Percentiles rank a stretch among this genome's conserved stretches.
These are phyloP conservation scores for Oncorhynchus tshawytscha DNA, from an alignment of 2,113 vertebrate genomes.

Conservation along the genomic window DNA sequence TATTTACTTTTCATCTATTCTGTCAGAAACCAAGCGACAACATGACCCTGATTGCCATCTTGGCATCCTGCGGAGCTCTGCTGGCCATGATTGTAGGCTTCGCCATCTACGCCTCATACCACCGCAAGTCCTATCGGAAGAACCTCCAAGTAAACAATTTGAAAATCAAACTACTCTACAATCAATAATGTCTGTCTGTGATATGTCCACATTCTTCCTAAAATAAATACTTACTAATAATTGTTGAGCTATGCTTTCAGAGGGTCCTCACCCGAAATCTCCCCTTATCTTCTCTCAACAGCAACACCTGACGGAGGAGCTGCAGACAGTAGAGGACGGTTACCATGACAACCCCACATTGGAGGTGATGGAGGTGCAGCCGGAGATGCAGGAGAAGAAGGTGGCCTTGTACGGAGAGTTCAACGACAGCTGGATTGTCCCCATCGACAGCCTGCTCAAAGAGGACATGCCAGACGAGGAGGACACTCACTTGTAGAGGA, in stretches of 20 bases:
- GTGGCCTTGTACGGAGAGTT: conserved; percentile 82
- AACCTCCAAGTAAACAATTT: conserved; percentile 49
- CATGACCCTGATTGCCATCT: conserved; percentile 64
- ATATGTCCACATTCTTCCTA: too few species aligned
- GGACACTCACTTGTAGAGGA: conserved; percentile 90
- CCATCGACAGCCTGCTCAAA: conserved; percentile 88
- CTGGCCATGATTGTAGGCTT: conserved; percentile 67
- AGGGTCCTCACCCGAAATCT: too few species aligned
- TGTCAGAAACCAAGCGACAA: conserved; percentile 44
- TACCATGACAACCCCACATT: conserved; percentile 97
- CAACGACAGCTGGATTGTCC: conserved; percentile 96
- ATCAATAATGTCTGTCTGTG: background rate
- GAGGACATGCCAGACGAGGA: conserved; percentile 87
- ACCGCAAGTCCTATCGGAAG: conserved; percentile 65
- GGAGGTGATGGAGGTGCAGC: conserved; percentile 90
- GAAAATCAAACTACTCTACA: background rate
- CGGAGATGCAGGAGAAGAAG: conserved; percentile 96
- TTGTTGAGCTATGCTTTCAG: too few species aligned
- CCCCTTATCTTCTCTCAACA: conserved; percentile 26
- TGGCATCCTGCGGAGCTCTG: conserved; percentile 69
- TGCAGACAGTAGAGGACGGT: conserved; percentile 93
- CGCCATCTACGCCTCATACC: conserved; percentile 61
- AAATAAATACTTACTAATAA: too few species aligned
- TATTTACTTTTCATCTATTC: background rate
- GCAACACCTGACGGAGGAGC: conserved; percentile 94